Base-by-base conservation (phyloP, 2,113 vertebrate species). In the Chloroceryle aenea region DNA sequence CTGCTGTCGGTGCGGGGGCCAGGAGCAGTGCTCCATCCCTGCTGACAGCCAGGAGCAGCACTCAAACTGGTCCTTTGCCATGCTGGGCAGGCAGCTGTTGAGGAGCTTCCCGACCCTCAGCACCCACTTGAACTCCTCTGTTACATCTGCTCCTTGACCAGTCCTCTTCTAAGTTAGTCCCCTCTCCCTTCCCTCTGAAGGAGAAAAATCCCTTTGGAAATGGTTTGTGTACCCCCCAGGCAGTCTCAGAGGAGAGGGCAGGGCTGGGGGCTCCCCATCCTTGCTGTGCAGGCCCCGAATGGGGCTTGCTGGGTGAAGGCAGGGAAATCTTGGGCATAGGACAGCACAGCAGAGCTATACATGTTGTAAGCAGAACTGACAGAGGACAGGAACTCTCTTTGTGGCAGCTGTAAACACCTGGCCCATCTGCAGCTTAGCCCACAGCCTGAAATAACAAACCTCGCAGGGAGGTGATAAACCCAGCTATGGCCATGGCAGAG, bases 11-110 rank as follows among this genome's bases (percentile, higher is more conserved):
- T 9, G 38, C 7, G 1, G 71, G 19, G n/a, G 6, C 40, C 86
- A 42, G 29, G 84, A 95, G 15, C 89, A 61, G 10, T n/a, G 22
- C 38, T 84, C 89, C 59, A 77, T 55, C 2, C 5, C 56, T 29
- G 66, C 17, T 1, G 43, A 84, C 40, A 90, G 76, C 69, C 93
- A 52, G 32, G 95, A 98, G 23, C 92, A 81, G 4, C 97, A 95
- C 85, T 95, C 98, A 68, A 98, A 98, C 90, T 97, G 98, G 36
- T 98, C 98, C 2, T 99, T 98, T 7, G 72, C 97, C 83, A 93
- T 98, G 98, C 97, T 98, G 21, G 99, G 93, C 23, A 36, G 30
- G 98, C 83, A 98, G 98, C 3, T 85, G 98, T 25, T 99, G 97
- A 1, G 98, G 97, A 9, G 94, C 98, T 20, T 98, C 97, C 47